Conservation (phyloP, 2,113 vertebrate species). For the Tapirus terrestris region DNA sequence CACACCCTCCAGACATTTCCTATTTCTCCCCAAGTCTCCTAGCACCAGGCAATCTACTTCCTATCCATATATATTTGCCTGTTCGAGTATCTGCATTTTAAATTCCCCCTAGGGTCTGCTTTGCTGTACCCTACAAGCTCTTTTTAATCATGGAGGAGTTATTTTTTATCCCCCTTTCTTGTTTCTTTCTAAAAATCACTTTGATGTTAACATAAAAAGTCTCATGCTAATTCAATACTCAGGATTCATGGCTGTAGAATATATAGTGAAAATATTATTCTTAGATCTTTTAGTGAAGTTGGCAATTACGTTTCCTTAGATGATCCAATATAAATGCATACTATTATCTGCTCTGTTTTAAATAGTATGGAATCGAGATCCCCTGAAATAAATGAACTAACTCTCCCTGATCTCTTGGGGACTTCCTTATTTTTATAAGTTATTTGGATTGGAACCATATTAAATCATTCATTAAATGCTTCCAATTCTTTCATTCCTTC, state of each 20-base stretch:
- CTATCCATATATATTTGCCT: not conserved
- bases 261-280: slow-evolving; percentile 53
- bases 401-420: not conserved
- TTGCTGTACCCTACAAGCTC: not conserved
- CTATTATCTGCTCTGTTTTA: slow-evolving; percentile 27
- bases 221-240: slow-evolving; percentile 41
- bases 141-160: slow-evolving; percentile 57
- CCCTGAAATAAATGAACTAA: slow-evolving; percentile 20
- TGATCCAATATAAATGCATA: slow-evolving; percentile 30
- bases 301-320: slow-evolving; percentile 58
- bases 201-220: slow-evolving; percentile 50
- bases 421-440: not conserved
- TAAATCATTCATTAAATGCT: not conserved
- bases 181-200: slow-evolving; percentile 62
- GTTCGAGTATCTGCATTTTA: not conserved
- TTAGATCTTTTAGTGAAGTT: slow-evolving; percentile 62
- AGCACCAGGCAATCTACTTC: not conserved
- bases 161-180: slow-evolving; percentile 41
- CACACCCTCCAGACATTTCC: not conserved
- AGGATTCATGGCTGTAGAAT: slow-evolving; percentile 41
- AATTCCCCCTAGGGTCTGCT: not conserved
- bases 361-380: not conserved
- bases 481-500: not conserved
- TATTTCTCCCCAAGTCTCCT: not conserved
- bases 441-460: slow-evolving; percentile 24